Evolutionary conservation across 1,140 invertebrate genomes (phyloP), one percentile per base, ranked within the genome.

Genomic region (Drosophila pachea): DNA sequence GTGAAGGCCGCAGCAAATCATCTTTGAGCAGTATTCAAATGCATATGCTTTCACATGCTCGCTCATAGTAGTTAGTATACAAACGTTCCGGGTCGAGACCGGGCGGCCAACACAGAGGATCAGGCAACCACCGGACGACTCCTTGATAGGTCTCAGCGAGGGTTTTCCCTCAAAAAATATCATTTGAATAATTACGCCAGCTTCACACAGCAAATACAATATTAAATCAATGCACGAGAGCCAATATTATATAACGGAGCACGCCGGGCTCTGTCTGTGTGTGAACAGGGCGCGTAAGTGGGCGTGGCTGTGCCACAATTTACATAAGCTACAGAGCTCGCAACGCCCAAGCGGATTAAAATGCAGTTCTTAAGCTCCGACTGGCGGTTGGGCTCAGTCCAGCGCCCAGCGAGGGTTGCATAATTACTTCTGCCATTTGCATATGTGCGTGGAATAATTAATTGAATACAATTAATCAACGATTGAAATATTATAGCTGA

Each of bases 391-490:
- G 22, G 33, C n/a, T n/a, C n/a, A n/a, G n/a, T n/a, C n/a, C n/a
- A n/a, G n/a, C n/a, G n/a, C n/a, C n/a, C n/a, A n/a, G n/a, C 12
- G 7, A 29, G 45, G 38, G 47, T 35, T 4, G 32, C 35, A 11
- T 52, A 52, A 58, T 60, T 66, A 32, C 8, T 35, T 5, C 2
- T 32, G 7, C 45, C 53, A 74, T 74, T 78, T 70, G 43, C 71
- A 73, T 72, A 64, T 59, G 16, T 48, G 67, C 49, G 29, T 7
- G 43, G 32, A 9, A 50, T 62, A 68, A 82, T 62, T 65, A 76
- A 79, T 69, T 76, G 32, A 52, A 76, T 48, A 69, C 53, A 52
- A 76, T 64, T 73, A 68, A 55, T 60, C 29, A 55, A 12, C 4
- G 16, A 14, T 5, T 56, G 42, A 68, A 43, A 43, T 49, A 64